Conservation (phyloP, 2,113 vertebrate genomes). For the crab-eating macaque (Macaca fascicularis) region T2T-MFA8v1.1 NC_088384.1:86074501-86075000, state of each 20-base stretch:
- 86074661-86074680: neutral
- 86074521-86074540: neutral
- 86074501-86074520: neutral
- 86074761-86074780: neutral
- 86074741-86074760: neutral
- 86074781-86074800: neutral
- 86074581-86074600: neutral
- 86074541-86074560: neutral
- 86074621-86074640: neutral
- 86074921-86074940: neutral
- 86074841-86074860: neutral
- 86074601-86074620: neutral
- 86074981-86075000: neutral
- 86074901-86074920: neutral
- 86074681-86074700: neutral
- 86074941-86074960: neutral
- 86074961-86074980: rapidly evolving
- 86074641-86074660: neutral
- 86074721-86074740: neutral
- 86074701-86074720: neutral
- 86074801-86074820: neutral
- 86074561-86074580: neutral
- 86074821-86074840: neutral
- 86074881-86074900: neutral
- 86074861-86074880: neutral